Evolutionary conservation across 2,113 vertebrate genomes (phyloP).

Genomic region (Sebastes fasciatus): DNA sequence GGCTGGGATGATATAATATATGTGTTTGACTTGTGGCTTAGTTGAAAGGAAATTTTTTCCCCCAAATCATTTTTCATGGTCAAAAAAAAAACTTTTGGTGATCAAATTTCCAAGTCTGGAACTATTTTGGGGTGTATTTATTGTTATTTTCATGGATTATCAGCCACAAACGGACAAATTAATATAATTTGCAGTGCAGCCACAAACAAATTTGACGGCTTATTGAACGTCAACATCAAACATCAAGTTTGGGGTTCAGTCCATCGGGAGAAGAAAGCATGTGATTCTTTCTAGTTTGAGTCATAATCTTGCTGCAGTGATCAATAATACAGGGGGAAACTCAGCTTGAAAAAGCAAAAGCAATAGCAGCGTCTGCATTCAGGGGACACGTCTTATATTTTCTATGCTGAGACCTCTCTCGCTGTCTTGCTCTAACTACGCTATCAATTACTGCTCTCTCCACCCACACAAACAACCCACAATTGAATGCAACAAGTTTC

Average conservation of each 20-base stretch:
- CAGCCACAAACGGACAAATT: not conserved
- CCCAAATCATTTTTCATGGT: not conserved
- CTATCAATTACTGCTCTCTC: conserved; percentile 12
- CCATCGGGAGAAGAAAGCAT: not conserved
- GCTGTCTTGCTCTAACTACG: not conserved
- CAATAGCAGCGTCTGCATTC: not conserved
- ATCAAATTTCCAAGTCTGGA: not conserved
- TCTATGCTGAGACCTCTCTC: not conserved
- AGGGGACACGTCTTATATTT: not conserved
- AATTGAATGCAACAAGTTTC: not conserved
- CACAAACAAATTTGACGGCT: not conserved
- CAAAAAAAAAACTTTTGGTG: not conserved
- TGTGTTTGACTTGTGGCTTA: not conserved
- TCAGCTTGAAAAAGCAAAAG: not conserved
- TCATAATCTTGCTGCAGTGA: not conserved
- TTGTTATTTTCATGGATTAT: not conserved
- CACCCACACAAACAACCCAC: not conserved
- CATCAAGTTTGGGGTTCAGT: not conserved
- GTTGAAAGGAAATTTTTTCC: not conserved
- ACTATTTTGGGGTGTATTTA: not conserved
- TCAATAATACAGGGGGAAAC: not conserved
- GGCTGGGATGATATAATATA: not conserved
- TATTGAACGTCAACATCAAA: not conserved
- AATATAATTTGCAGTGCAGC: not conserved
- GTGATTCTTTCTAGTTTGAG: not conserved